phyloP scores from a whole-genome alignment of 64 coral and sea anemone species.

The Trachythela sp. region DNA sequence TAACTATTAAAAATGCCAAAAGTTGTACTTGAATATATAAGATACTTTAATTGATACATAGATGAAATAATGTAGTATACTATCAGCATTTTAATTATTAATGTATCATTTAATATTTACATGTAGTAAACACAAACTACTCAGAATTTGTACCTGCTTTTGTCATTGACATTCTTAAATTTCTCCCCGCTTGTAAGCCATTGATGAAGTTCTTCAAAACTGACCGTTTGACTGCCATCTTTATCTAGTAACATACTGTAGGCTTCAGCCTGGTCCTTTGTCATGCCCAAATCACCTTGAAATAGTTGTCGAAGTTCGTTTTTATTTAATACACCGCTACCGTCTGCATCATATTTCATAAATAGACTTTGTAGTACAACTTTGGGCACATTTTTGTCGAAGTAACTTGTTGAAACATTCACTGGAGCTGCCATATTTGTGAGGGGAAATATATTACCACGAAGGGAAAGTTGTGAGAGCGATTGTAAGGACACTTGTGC shows the following conservation, averaged over 20 bases:
- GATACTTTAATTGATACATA: too few species aligned
- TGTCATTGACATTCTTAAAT: conserved; percentile 63
- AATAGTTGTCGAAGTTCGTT: conserved; percentile 54
- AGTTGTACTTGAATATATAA: too few species aligned
- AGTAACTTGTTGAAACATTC: conserved; percentile 22
- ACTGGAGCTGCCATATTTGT: not conserved
- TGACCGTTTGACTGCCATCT: conserved; percentile 53
- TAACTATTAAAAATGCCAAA: too few species aligned
- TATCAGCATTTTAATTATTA: too few species aligned
- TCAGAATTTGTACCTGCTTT: conserved; percentile 32
- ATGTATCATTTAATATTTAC: too few species aligned
- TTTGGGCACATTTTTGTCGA: conserved; percentile 49
- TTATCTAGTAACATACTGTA: conserved; percentile 69
- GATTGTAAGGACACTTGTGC: too few species aligned
- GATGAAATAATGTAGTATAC: too few species aligned
- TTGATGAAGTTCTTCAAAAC: conserved; percentile 70
- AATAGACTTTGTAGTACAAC: conserved; percentile 69
- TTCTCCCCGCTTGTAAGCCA: conserved; percentile 79
- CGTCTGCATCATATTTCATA: conserved; percentile 62
- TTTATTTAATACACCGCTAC: conserved; percentile 41
- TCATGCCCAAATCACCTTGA: conserved; percentile 66
- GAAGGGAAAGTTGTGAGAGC: too few species aligned
- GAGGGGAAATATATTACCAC: not conserved
- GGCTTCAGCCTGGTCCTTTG: conserved; percentile 37
- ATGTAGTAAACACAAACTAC: too few species aligned